These are phyloP conservation scores for Beris chalybata DNA, from an alignment of 2,888 invertebrate genomes.

Conservation along the genomic window DNA sequence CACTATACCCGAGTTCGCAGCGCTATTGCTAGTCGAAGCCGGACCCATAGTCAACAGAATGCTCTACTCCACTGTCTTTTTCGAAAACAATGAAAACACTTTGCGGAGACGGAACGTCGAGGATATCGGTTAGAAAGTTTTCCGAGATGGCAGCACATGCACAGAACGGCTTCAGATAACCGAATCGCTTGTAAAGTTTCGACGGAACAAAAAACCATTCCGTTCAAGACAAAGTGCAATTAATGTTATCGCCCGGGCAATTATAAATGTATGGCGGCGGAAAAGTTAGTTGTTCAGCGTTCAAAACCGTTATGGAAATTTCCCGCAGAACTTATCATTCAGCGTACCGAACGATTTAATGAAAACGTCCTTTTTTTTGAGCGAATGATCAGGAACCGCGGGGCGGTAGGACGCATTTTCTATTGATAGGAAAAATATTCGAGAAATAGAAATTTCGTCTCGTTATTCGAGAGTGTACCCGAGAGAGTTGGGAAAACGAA, in stretches of 20 bases:
- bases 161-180: constrained; percentile 25
- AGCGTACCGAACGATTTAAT: constrained; percentile 8
- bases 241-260: constrained; percentile 26
- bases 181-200: constrained; percentile 9
- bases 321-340: not conserved
- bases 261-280: constrained; percentile 9
- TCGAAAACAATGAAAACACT: constrained; percentile 15
- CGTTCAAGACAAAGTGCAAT: constrained; percentile 19
- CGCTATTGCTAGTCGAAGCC: not conserved
- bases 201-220: not conserved
- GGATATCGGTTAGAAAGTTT: constrained; percentile 14
- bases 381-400: not conserved
- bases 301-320: constrained; percentile 23
- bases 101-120: constrained; percentile 5
- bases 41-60: not conserved
- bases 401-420: constrained; percentile 9
- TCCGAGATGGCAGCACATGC: constrained; percentile 17
- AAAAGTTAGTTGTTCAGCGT: not conserved
- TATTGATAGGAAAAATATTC: constrained; percentile 20
- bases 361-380: constrained; percentile 9
- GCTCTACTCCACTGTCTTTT: constrained; percentile 10
- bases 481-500: constrained; percentile 20
- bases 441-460: constrained; percentile 28
- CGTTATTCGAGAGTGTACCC: constrained; percentile 27
- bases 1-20: not conserved